phyloP scores from a whole-genome alignment of 1,140 invertebrate species.

The Lepidostoma basale region DNA sequence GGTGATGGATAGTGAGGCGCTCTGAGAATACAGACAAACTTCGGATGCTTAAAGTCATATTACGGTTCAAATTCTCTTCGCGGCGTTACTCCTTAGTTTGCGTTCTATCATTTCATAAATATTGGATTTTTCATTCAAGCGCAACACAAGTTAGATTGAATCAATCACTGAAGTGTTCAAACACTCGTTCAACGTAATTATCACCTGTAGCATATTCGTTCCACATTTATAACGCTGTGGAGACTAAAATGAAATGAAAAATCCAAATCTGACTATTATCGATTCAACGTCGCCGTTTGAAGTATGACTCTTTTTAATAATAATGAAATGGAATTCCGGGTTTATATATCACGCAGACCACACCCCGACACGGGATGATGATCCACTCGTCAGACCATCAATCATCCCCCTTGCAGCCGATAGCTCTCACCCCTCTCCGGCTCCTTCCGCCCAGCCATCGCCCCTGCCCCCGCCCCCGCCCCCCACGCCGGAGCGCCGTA shows the following conservation, averaged over 20 bases:
- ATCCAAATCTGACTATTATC: background rate
- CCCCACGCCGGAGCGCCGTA: background rate
- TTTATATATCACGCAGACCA: constrained; percentile 25
- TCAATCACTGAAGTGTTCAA: constrained; percentile 39
- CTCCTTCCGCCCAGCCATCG: background rate
- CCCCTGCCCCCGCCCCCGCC: background rate
- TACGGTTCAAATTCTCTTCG: no score
- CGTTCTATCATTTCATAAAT: no score
- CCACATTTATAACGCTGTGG: no score
- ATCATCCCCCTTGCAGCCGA: constrained; percentile 33
- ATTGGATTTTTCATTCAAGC: no score
- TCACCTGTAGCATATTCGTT: no score
- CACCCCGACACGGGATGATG: constrained; percentile 27
- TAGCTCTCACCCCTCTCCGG: background rate
- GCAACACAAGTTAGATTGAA: background rate
- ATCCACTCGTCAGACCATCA: constrained; percentile 35
- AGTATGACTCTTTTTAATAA: constrained; percentile 14
- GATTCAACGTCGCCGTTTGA: background rate
- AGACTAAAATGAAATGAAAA: background rate
- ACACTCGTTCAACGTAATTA: constrained; percentile 54
- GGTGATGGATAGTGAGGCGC: constrained; percentile 43
- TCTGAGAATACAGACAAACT: background rate
- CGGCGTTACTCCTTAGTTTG: no score
- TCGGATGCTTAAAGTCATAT: background rate
- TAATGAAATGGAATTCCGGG: constrained; percentile 24